Evolutionary conservation across 2,113 vertebrate species (phyloP).

Genomic region (Leucoraja erinaceus): DNA sequence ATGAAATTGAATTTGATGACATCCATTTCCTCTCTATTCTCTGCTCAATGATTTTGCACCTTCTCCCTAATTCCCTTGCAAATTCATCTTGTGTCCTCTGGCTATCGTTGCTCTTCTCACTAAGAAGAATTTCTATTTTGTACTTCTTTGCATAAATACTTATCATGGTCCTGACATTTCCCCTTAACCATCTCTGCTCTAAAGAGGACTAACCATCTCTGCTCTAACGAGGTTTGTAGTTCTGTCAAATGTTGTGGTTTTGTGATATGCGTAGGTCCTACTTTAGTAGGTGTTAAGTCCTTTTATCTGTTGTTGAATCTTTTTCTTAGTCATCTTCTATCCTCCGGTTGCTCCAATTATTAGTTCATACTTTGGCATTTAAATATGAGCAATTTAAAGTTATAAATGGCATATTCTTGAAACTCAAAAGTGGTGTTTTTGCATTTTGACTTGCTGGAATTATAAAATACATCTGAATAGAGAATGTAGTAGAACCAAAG

Average conservation of each 20-base stretch:
- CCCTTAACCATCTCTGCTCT: too few relatives aligned
- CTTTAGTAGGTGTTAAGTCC: neutral
- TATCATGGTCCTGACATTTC: too few relatives aligned
- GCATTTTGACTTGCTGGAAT: neutral
- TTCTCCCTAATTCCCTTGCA: neutral
- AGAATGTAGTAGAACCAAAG: too few relatives aligned
- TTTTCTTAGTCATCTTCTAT: neutral
- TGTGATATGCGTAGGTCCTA: neutral
- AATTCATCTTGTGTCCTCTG: too few relatives aligned
- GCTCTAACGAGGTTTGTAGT: neutral
- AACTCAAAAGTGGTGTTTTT: neutral
- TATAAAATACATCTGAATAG: neutral
- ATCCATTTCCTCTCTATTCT: neutral
- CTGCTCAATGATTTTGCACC: neutral
- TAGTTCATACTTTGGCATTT: neutral
- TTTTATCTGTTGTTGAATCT: neutral
- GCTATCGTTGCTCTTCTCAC: too few relatives aligned
- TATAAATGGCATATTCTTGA: neutral
- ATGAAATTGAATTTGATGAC: neutral
- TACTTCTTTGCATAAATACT: too few relatives aligned
- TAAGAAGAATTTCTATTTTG: too few relatives aligned
- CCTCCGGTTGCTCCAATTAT: neutral
- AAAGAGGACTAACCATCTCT: neutral
- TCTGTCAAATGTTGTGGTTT: neutral
- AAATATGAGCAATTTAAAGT: neutral